Evolutionary conservation across 2,797 vertebrate species (phyloP), one percentile per base, ranked within the genome.

Genomic region (Carcharodon carcharias): DNA sequence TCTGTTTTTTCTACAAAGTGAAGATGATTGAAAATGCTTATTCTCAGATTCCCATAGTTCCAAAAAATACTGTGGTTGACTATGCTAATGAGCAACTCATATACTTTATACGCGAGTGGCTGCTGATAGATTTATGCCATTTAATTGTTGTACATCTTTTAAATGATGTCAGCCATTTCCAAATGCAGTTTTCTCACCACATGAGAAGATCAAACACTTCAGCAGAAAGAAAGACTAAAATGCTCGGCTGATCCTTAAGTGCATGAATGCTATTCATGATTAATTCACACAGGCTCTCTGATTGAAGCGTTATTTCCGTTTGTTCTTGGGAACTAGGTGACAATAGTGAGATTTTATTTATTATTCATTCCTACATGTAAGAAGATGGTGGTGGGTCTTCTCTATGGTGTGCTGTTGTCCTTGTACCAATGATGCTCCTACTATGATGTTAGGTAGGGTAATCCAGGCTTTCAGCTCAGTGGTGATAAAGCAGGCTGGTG

Each of bases 1-100:
- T 94, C 40, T 45, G 40, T 40, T 95, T 95, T 96, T 58, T 50
- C 12, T 96, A 95, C 96, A 96, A 67, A 96, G 77, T 91, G 85
- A 93, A 96, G 91, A 96, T 96, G 95, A 96, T 94, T 71, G 35
- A 91, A 96, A 96, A 14, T 50, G 65, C 54, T 88, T 35, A 40
- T 31, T 35, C 26, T 89, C 58, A 28, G 56, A 26, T 69, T 95
- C 63, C 40, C 69, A 7, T 3, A 31, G 11, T 14, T 71, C 65
- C 63, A 45, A 54, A n/a, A 67, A 50, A n/a, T 26, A 50, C 1
- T 95, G 65, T 61, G 40, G 16, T 61, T 93, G 93, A 71, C 14
- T 71, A 16, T 71, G 69, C 65, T 50, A 31, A 95, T 69, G 65
- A 67, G 23, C 93, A 28, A 45, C 69, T 31, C 28, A 31, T 63